A percentile compares a stretch with the other conserved stretches of the same genome.
Evolutionary conservation across 2,113 vertebrate species (phyloP).

Genomic region (Labeo catla): DNA sequence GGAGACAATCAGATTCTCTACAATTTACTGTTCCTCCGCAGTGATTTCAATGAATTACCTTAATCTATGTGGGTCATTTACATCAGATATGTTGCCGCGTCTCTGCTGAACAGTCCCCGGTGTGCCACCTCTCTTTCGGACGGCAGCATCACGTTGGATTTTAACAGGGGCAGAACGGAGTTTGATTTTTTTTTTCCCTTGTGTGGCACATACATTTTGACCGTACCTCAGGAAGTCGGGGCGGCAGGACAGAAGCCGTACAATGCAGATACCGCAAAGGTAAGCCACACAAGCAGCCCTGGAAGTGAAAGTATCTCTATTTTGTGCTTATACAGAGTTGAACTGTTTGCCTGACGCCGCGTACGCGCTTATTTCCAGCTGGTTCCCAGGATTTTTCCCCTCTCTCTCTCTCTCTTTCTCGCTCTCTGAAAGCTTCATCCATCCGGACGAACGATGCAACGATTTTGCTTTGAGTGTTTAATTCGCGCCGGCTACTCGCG

Average conservation of each 20-base stretch:
- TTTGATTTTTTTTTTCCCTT: constrained; percentile 53
- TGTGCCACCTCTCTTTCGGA: constrained; percentile 71
- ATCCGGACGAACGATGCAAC: constrained; percentile 45
- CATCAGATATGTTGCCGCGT: constrained; percentile 57
- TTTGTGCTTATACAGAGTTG: constrained; percentile 2
- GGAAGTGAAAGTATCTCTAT: background rate
- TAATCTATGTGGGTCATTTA: constrained; percentile 65
- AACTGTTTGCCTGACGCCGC: constrained; percentile 13
- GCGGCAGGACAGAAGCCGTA: constrained; percentile 43
- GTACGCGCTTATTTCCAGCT: background rate
- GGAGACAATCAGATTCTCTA: constrained; percentile 72
- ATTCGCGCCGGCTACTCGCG: constrained; percentile 33
- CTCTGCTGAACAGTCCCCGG: constrained; percentile 53
- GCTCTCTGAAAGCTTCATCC: constrained; percentile 36
- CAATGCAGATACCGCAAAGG: constrained; percentile 58
- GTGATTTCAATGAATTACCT: constrained; percentile 73
- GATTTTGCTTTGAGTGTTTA: constrained; percentile 49
- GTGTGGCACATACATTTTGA: constrained; percentile 53
- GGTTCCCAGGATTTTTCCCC: background rate
- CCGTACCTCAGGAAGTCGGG: constrained; percentile 52
- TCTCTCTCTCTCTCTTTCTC: background rate
- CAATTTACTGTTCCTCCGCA: constrained; percentile 69
- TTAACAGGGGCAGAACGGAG: constrained; percentile 48
- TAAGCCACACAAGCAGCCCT: constrained; percentile 39
- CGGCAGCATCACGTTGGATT: constrained; percentile 67